These are phyloP conservation scores for Belonocnema kinseyi DNA, from an alignment of 1,140 invertebrate species.

Conservation along the genomic window DNA sequence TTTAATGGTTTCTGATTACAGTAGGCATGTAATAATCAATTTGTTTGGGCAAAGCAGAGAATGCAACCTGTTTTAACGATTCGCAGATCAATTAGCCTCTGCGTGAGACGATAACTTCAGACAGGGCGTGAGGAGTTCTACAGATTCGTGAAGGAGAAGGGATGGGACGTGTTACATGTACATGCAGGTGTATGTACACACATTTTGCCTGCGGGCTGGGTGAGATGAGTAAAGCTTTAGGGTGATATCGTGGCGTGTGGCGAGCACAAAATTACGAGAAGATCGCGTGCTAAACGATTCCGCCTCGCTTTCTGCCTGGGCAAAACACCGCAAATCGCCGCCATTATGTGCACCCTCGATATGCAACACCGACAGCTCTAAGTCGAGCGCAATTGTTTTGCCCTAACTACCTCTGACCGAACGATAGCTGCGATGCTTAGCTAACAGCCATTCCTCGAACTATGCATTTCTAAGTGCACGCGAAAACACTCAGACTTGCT, in stretches of 20 bases:
- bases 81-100: slow-evolving; percentile 60
- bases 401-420: slow-evolving; percentile 28
- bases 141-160: not conserved
- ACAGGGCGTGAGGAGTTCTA: not conserved
- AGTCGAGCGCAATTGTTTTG: slow-evolving; percentile 32
- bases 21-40: slow-evolving; percentile 50
- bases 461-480: slow-evolving; percentile 27
- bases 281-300: slow-evolving; percentile 72
- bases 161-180: not conserved
- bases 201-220: not conserved
- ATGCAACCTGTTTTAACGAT: slow-evolving; percentile 57
- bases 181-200: slow-evolving; percentile 17
- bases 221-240: slow-evolving; percentile 29
- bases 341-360: slow-evolving; percentile 49
- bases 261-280: slow-evolving; percentile 69
- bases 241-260: slow-evolving; percentile 45
- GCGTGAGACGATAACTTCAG: slow-evolving; percentile 48
- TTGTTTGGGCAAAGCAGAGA: slow-evolving; percentile 36
- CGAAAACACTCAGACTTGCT: not conserved
- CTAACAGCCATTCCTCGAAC: slow-evolving; percentile 12
- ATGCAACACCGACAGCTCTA: slow-evolving; percentile 35
- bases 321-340: slow-evolving; percentile 46
- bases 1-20: not conserved
- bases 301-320: slow-evolving; percentile 41
- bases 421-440: slow-evolving; percentile 12